A percentile compares a stretch with the other conserved stretches of the same genome.
These are phyloP conservation scores for Mya arenaria DNA, from an alignment of 1,140 invertebrate species.

Conservation along the genomic window DNA sequence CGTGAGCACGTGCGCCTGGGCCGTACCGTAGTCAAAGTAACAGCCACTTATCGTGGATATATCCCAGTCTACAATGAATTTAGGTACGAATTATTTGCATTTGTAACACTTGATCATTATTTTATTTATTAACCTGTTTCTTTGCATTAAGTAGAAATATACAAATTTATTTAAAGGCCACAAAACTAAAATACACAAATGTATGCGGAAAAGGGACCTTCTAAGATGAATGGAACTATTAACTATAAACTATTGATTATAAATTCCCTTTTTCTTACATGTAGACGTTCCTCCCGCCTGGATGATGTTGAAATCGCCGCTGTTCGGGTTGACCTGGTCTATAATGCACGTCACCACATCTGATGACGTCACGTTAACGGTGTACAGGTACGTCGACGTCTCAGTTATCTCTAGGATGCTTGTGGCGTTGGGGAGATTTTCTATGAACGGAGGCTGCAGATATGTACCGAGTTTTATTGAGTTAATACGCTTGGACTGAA, in stretches of 20 bases:
- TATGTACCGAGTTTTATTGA: no score
- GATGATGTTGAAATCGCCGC: not conserved
- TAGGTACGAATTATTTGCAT: no score
- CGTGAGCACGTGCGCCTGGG: not conserved
- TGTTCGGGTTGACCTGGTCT: not conserved
- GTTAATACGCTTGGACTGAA: no score
- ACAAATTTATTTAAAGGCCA: no score
- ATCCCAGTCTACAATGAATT: not conserved
- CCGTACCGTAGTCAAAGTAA: not conserved
- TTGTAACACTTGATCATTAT: no score
- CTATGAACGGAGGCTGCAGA: not conserved
- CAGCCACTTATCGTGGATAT: not conserved
- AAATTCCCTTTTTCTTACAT: no score
- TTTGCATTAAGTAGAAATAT: no score
- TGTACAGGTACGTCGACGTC: not conserved
- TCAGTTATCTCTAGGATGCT: not conserved
- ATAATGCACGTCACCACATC: not conserved
- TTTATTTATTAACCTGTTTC: no score
- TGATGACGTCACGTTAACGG: not conserved
- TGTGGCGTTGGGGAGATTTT: not conserved
- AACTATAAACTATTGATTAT: no score
- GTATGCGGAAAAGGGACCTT: no score
- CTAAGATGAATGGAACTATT: no score
- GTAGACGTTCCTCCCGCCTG: not conserved
- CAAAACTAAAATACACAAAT: no score